phyloP scores from a whole-genome alignment of 2,888 invertebrate genomes.

The Yponomeuta cagnagella region DNA sequence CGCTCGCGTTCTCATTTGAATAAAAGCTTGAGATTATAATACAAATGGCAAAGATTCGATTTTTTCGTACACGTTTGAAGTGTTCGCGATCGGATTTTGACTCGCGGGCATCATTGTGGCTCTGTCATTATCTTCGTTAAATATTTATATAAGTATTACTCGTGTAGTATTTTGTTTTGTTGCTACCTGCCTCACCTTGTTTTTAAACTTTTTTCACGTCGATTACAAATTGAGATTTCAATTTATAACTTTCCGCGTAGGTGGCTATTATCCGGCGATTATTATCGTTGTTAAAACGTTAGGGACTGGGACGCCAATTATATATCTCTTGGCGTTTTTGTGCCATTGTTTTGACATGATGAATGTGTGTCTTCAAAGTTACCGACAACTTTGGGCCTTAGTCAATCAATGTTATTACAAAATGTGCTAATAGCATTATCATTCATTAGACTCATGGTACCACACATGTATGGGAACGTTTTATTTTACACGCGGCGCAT shows the following conservation, averaged over 20 bases:
- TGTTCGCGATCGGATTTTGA: conserved; percentile 18
- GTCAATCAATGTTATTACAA: neutral
- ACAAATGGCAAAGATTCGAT: conserved; percentile 17
- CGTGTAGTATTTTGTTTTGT: conserved; percentile 21
- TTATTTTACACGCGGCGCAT: neutral
- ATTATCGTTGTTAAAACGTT: conserved; percentile 4
- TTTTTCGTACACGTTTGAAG: conserved; percentile 15
- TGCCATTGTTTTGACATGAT: neutral
- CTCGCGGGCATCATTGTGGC: conserved; percentile 31
- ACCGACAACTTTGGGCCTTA: neutral
- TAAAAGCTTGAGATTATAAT: conserved; percentile 28
- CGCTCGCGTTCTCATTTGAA: conserved; percentile 33
- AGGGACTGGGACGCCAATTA: neutral
- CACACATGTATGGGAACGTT: conserved; percentile 1
- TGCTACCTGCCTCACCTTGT: conserved; percentile 17
- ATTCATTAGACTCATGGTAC: neutral
- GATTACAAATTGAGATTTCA: conserved; percentile 11
- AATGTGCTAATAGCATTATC: conserved; percentile 1
- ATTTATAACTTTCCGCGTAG: conserved; percentile 6
- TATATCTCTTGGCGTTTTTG: neutral
- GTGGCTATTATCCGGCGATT: conserved; percentile 9
- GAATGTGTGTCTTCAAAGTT: neutral
- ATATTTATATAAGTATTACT: conserved; percentile 19
- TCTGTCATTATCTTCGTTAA: conserved; percentile 21
- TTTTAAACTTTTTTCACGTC: conserved; percentile 2